Evolutionary conservation across 2,113 vertebrate species (phyloP).

Genomic region (Myiopsitta monachus): DNA sequence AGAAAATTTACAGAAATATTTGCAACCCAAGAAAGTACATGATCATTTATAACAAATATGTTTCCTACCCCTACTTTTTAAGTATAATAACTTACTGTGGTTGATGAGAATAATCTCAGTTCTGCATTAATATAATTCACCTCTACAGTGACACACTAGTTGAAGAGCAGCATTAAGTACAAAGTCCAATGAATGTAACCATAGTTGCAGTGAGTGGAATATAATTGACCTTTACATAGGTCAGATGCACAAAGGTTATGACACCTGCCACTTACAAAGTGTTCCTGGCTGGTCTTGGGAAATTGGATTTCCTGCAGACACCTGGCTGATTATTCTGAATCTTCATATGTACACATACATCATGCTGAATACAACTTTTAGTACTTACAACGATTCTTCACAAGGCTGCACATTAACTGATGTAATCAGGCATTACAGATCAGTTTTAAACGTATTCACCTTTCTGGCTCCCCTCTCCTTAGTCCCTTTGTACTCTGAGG

Average conservation of each 20-base stretch:
- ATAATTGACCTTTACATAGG: conserved; percentile 20
- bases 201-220: not conserved
- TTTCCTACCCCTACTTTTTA: not conserved
- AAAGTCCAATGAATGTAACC: not conserved
- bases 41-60: not conserved
- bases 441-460: not conserved
- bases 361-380: not conserved
- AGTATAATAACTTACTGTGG: not conserved
- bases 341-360: not conserved
- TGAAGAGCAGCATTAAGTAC: not conserved
- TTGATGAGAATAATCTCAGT: not conserved
- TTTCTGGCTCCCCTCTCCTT: not conserved
- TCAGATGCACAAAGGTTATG: not conserved
- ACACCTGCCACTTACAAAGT: not conserved
- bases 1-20: not conserved
- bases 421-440: not conserved
- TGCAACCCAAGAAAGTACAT: not conserved
- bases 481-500: not conserved
- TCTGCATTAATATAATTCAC: not conserved
- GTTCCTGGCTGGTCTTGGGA: not conserved
- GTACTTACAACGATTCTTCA: not conserved
- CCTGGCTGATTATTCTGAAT: not conserved
- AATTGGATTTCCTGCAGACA: not conserved
- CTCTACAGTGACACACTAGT: not conserved
- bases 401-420: not conserved